Evolutionary conservation across 2,888 invertebrate species (phyloP).

Genomic region (Adineta ricciae): DNA sequence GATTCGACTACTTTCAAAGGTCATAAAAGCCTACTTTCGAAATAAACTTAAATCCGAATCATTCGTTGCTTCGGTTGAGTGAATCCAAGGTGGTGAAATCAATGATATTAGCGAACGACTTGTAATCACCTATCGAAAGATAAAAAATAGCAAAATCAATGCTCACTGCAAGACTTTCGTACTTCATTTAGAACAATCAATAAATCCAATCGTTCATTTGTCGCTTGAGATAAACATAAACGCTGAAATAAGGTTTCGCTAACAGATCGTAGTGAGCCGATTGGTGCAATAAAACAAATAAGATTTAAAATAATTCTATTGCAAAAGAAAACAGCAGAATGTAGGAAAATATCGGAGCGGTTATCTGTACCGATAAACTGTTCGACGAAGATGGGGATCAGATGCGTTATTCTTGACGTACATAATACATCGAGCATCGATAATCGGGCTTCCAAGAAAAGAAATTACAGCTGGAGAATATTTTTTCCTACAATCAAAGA

Average conservation of each 20-base stretch:
- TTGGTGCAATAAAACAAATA: slow-evolving; percentile 14
- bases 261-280: neutral
- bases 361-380: neutral
- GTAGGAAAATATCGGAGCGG: too few relatives aligned
- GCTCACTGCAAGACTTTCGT: too few relatives aligned
- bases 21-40: neutral
- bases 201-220: slow-evolving; percentile 4
- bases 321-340: too few relatives aligned
- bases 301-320: slow-evolving; percentile 13
- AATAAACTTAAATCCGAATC: slow-evolving; percentile 17
- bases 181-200: slow-evolving; percentile 7
- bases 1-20: neutral
- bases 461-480: slow-evolving; percentile 7
- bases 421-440: slow-evolving; percentile 15
- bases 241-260: slow-evolving; percentile 1
- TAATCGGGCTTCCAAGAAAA: slow-evolving; percentile 9
- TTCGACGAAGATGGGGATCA: slow-evolving; percentile 14
- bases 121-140: neutral
- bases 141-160: neutral
- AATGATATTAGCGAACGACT: neutral
- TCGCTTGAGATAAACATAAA: slow-evolving; percentile 11
- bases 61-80: neutral
- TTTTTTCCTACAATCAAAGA: neutral
- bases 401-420: slow-evolving; percentile 1
- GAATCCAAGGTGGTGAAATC: slow-evolving; percentile 15